Percentiles rank a stretch among this genome's conserved stretches.
Conservation (phyloP, 2,888 invertebrate genomes). For the Parelbella ahira region DNA sequence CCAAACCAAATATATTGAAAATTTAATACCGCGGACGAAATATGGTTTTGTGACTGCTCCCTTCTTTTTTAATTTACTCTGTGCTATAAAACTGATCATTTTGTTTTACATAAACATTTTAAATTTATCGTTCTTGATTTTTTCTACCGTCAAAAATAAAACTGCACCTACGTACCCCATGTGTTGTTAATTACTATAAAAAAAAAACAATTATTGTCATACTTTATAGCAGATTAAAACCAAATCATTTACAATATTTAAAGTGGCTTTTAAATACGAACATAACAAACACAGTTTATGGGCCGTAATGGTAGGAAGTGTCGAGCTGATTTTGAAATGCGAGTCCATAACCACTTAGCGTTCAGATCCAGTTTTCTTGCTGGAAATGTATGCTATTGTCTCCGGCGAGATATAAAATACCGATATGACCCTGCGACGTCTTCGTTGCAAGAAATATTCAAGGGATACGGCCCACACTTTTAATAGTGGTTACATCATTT, state of each 20-base stretch:
- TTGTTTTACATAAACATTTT: conserved; percentile 58
- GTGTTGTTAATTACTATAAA: conserved; percentile 41
- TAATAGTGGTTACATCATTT: conserved; percentile 81
- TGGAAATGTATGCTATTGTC: conserved; percentile 77
- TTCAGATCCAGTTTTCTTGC: conserved; percentile 68
- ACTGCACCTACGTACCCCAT: conserved; percentile 29
- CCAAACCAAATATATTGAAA: conserved; percentile 14
- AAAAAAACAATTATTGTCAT: conserved; percentile 15
- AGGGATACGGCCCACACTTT: conserved; percentile 80
- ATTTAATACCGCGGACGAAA: conserved; percentile 29
- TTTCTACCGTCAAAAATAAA: conserved; percentile 43
- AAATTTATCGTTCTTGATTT: conserved; percentile 64
- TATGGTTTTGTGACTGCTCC: conserved; percentile 45
- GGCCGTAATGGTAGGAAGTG: conserved; percentile 36
- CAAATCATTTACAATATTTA: conserved; percentile 1
- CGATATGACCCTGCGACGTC: conserved; percentile 79
- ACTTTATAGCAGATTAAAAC: conserved; percentile 14
- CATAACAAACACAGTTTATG: conserved; percentile 21
- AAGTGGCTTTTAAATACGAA: background rate
- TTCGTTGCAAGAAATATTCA: conserved; percentile 80
- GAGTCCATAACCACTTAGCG: conserved; percentile 61
- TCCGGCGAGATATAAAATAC: conserved; percentile 76
- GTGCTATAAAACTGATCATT: conserved; percentile 55
- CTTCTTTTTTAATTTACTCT: conserved; percentile 34
- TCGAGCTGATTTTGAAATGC: conserved; percentile 57